Evolutionary conservation across 2,113 vertebrate genomes (phyloP).

Genomic region (Rostratula benghalensis): DNA sequence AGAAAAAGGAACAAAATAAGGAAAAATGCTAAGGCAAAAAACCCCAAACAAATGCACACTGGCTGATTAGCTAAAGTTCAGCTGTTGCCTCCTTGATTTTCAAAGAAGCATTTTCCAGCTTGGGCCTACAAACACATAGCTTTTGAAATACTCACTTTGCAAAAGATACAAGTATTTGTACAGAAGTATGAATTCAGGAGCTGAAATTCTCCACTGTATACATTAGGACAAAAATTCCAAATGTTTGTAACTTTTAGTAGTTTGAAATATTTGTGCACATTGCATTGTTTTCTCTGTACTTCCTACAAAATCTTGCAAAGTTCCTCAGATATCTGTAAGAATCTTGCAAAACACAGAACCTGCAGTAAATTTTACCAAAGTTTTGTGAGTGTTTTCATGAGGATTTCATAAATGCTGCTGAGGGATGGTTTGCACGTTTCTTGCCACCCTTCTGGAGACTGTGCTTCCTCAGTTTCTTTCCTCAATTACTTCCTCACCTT

Average conservation of each 20-base stretch:
- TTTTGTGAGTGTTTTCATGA: background rate
- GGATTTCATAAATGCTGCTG: background rate
- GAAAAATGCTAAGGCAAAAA: background rate
- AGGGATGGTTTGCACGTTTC: background rate
- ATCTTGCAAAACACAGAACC: background rate
- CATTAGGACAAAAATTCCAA: background rate
- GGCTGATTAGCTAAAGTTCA: background rate
- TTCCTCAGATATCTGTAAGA: background rate
- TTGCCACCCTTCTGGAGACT: background rate
- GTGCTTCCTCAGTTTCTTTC: background rate
- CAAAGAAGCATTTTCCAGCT: background rate
- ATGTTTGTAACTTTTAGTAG: background rate
- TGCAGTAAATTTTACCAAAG: background rate
- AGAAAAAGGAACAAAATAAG: background rate
- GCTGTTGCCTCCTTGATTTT: background rate
- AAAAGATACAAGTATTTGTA: background rate
- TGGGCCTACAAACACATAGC: background rate
- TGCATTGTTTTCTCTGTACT: background rate
- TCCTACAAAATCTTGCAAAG: background rate
- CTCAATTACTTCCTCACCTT: background rate
- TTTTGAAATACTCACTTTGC: background rate
- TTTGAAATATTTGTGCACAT: background rate
- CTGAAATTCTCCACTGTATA: background rate
- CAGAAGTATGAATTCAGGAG: background rate
- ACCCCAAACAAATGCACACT: background rate